phyloP scores from a whole-genome alignment of 2,113 vertebrate genomes.

The Anser brachyrhynchus region DNA sequence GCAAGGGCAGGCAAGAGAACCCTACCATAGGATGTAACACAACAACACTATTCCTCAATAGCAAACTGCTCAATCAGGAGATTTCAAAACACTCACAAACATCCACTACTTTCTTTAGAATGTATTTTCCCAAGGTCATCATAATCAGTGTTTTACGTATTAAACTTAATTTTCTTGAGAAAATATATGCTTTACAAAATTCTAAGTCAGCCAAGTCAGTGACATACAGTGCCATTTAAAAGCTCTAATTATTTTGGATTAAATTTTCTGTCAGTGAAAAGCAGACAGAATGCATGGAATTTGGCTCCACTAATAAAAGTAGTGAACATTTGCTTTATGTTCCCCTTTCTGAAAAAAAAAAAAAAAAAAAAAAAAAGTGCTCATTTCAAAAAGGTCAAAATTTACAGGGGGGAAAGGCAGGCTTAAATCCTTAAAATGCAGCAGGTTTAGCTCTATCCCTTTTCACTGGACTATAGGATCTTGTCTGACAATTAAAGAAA shows the following conservation, averaged over 20 bases:
- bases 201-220: background rate
- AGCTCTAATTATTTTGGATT: background rate
- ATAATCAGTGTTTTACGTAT: background rate
- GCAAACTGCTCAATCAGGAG: background rate
- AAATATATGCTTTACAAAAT: background rate
- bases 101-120: background rate
- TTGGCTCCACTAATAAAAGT: background rate
- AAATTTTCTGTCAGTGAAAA: background rate
- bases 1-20: background rate
- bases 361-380: background rate
- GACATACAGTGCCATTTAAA: background rate
- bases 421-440: background rate
- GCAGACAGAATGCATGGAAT: background rate
- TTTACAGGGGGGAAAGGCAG: background rate
- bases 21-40: background rate
- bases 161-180: background rate
- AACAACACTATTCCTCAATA: background rate
- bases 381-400: background rate
- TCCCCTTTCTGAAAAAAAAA: background rate
- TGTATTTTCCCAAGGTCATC: background rate
- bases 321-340: background rate
- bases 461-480: background rate
- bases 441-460: conserved; percentile 8
- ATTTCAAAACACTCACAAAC: background rate
- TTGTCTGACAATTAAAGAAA: background rate